phyloP scores from a whole-genome alignment of 2,888 invertebrate genomes.

The Mesoligia furuncula region DNA sequence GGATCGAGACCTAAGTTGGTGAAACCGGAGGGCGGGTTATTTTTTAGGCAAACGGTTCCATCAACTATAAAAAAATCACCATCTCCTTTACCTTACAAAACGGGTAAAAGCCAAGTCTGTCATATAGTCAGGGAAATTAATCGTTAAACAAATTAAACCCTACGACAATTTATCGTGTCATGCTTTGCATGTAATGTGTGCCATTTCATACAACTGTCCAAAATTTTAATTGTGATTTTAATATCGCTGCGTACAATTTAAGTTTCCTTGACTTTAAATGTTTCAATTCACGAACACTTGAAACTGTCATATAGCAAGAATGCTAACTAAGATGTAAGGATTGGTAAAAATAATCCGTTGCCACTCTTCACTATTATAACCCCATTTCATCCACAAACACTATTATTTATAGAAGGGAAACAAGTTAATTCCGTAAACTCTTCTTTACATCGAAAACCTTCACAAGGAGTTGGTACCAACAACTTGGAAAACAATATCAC shows the following conservation, averaged over 20 bases:
- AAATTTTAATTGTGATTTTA: neutral
- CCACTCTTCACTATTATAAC: neutral
- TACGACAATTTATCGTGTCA: neutral
- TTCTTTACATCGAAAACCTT: conserved; percentile 42
- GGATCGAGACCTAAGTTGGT: too few relatives aligned
- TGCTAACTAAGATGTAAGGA: neutral
- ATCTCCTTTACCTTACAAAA: neutral
- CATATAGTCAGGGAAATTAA: neutral
- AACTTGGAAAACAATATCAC: conserved; percentile 66
- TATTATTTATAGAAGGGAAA: conserved; percentile 16
- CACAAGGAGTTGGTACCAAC: conserved; percentile 21
- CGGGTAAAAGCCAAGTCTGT: neutral
- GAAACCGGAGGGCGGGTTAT: neutral
- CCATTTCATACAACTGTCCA: neutral
- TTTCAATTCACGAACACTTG: neutral
- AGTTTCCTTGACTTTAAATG: neutral
- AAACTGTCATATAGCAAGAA: neutral
- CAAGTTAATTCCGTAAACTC: conserved; percentile 38
- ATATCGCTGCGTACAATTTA: neutral
- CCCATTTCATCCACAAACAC: conserved; percentile 7
- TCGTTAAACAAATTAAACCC: neutral
- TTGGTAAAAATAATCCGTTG: neutral
- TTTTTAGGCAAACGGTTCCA: neutral
- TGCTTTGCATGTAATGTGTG: neutral
- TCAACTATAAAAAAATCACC: neutral